phyloP scores from a whole-genome alignment of 2,888 invertebrate genomes.

The Stegana nigrithorax region DNA sequence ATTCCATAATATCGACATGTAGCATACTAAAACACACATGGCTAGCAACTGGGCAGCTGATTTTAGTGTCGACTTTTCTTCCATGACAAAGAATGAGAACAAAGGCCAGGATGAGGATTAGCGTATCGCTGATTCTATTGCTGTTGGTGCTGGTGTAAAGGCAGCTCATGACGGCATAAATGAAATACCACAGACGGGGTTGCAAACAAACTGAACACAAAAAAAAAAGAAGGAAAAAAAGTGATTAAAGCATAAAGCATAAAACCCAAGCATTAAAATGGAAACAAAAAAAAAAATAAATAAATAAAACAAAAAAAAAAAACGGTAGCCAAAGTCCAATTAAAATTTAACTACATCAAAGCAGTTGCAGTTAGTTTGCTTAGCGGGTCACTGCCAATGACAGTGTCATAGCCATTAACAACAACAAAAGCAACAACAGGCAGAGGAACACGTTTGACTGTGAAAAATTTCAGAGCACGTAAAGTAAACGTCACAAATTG shows the following conservation, averaged over 20 bases:
- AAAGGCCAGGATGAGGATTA: no score
- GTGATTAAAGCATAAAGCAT: no score
- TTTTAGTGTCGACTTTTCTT: neutral
- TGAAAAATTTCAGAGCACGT: neutral
- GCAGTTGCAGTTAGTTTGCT: conserved; percentile 38
- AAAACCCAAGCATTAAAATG: neutral
- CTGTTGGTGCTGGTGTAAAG: conserved; percentile 21
- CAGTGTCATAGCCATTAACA: neutral
- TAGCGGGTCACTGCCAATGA: neutral
- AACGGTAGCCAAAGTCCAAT: conserved; percentile 54
- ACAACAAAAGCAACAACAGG: neutral
- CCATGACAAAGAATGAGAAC: no score
- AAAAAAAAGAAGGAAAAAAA: no score
- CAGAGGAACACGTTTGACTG: conserved; percentile 5
- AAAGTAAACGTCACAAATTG: conserved; percentile 58
- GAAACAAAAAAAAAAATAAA: neutral
- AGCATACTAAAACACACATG: conserved; percentile 11
- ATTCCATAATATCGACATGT: conserved; percentile 29
- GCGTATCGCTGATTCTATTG: neutral
- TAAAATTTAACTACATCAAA: conserved; percentile 64
- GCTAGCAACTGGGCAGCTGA: neutral
- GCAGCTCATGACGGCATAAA: conserved; percentile 33
- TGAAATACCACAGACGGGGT: conserved; percentile 50
- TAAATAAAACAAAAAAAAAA: neutral
- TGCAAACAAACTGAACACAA: no score